A percentile compares a stretch with the other conserved stretches of the same genome.
phyloP scores from a whole-genome alignment of 2,888 invertebrate species.

The Protophormia terraenovae region DNA sequence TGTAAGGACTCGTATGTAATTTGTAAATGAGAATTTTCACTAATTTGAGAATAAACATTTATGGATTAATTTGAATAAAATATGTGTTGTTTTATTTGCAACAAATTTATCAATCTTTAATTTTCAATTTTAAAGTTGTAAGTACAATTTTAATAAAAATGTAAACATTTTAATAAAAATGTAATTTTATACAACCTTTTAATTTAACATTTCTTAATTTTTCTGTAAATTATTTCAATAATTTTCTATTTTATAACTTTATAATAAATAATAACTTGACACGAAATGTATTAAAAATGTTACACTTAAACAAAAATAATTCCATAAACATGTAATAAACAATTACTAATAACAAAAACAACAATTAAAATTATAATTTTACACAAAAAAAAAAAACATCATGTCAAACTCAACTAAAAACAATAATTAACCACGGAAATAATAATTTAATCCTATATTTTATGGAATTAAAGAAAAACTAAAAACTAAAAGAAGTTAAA shows the following conservation, averaged over 20 bases:
- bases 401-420: conserved; percentile 76
- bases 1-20: too few relatives aligned
- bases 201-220: not conserved
- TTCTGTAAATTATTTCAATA: not conserved
- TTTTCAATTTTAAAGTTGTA: too few relatives aligned
- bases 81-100: too few relatives aligned
- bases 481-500: not conserved
- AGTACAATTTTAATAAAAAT: too few relatives aligned
- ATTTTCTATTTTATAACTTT: not conserved
- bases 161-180: too few relatives aligned
- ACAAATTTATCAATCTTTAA: too few relatives aligned
- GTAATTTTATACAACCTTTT: too few relatives aligned
- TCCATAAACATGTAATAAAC: conserved; percentile 11
- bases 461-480: not conserved
- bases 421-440: conserved; percentile 75
- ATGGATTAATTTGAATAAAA: too few relatives aligned
- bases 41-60: too few relatives aligned
- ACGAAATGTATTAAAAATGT: conserved; percentile 42
- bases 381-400: conserved; percentile 74
- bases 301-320: conserved; percentile 22
- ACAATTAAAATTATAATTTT: conserved; percentile 77
- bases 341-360: conserved; percentile 62
- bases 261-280: conserved; percentile 55
- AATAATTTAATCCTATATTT: conserved; percentile 36
- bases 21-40: too few relatives aligned